These are phyloP conservation scores for Eublepharis macularius DNA, from an alignment of 2,113 vertebrate genomes.

Conservation along the genomic window DNA sequence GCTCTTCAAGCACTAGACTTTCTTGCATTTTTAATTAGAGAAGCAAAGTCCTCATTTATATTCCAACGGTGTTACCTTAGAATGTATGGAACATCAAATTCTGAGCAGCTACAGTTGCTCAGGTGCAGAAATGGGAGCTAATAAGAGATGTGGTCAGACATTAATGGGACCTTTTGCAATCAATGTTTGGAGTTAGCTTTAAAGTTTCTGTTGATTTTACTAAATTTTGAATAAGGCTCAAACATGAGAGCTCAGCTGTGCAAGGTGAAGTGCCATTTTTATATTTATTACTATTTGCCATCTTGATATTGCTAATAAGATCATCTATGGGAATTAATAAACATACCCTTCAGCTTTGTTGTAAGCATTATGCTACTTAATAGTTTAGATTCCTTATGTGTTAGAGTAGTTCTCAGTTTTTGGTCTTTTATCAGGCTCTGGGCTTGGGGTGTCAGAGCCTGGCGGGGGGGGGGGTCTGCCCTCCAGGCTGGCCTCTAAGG, in stretches of 20 bases:
- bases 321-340: neutral
- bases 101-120: conserved; percentile 3
- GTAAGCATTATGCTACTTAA: neutral
- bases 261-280: neutral
- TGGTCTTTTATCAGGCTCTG: neutral
- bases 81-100: neutral
- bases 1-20: neutral
- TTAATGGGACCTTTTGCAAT: neutral
- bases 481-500: too few species aligned
- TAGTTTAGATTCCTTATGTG: neutral
- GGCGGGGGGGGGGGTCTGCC: too few species aligned
- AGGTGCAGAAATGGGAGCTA: neutral
- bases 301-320: neutral
- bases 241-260: neutral
- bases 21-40: conserved; percentile 18
- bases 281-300: neutral
- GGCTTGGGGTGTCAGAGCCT: too few species aligned
- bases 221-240: neutral
- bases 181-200: neutral
- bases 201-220: neutral
- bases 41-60: conserved; percentile 2
- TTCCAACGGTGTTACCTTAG: conserved; percentile 16
- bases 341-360: neutral
- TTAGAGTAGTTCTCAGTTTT: neutral
- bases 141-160: neutral